These are phyloP conservation scores for Drosophila persimilis DNA, from an alignment of 1,140 invertebrate species.

Conservation along the genomic window DNA sequence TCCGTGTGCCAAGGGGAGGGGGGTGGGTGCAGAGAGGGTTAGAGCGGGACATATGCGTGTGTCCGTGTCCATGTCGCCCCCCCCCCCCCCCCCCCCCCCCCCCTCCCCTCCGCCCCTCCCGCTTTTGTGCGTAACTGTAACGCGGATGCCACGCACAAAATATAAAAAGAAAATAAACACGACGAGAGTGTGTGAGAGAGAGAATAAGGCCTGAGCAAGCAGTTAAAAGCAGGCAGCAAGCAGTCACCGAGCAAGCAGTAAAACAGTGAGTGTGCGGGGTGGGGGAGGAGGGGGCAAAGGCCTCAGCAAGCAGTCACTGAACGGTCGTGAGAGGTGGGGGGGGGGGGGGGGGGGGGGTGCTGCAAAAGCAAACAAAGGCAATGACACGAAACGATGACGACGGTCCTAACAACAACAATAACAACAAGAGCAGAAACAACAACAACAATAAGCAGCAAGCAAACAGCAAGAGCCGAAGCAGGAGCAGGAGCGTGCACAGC, in stretches of 20 bases:
- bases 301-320: not conserved
- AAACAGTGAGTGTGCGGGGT: not conserved
- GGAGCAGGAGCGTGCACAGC: conserved; percentile 52
- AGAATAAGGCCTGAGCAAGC: not conserved
- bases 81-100: too few species aligned
- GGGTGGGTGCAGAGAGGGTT: conserved; percentile 1
- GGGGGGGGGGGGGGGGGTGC: not conserved
- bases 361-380: conserved; percentile 79
- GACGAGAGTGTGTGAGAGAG: conserved; percentile 4
- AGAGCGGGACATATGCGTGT: conserved; percentile 55
- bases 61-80: conserved; percentile 34
- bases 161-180: conserved; percentile 78
- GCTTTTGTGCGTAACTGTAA: conserved; percentile 57
- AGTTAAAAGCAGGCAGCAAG: too few species aligned
- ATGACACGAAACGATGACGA: conserved; percentile 76
- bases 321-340: not conserved
- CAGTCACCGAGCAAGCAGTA: too few species aligned
- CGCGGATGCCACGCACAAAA: conserved; percentile 63
- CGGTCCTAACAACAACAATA: conserved; percentile 47
- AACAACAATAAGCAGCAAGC: conserved; percentile 59
- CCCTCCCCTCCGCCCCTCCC: too few species aligned
- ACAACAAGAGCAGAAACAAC: conserved; percentile 23
- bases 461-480: conserved; percentile 74
- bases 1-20: conserved; percentile 6
- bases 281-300: not conserved